Percentiles rank a stretch among this genome's conserved stretches.
These are phyloP conservation scores for Craniophora ligustri DNA, from an alignment of 2,888 invertebrate species.

Conservation along the genomic window DNA sequence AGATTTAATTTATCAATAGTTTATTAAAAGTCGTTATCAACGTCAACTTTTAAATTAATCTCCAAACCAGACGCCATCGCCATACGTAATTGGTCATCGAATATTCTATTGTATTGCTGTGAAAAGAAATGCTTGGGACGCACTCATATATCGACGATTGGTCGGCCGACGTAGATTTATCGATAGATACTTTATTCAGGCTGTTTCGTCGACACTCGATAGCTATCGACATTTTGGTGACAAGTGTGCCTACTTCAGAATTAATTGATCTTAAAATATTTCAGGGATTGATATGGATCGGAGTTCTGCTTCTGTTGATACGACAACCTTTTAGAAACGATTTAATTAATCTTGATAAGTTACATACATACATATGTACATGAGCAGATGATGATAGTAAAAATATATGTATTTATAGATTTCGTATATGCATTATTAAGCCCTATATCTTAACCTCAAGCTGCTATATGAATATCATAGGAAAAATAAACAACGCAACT, in stretches of 20 bases:
- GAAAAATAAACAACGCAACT: too few relatives aligned
- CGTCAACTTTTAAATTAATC: not conserved
- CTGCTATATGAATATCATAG: too few relatives aligned
- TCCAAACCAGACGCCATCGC: not conserved
- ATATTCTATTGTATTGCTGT: constrained; percentile 61
- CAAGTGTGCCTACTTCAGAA: constrained; percentile 19
- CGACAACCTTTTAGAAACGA: too few relatives aligned
- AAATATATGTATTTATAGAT: too few relatives aligned
- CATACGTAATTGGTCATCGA: constrained; percentile 46
- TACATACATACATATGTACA: not conserved
- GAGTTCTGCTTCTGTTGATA: too few relatives aligned
- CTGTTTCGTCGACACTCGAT: constrained; percentile 51
- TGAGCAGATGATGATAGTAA: too few relatives aligned
- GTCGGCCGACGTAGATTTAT: constrained; percentile 58
- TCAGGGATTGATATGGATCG: too few relatives aligned
- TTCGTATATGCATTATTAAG: too few relatives aligned
- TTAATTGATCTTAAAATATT: constrained; percentile 32
- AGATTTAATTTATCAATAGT: too few relatives aligned
- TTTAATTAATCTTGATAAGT: too few relatives aligned
- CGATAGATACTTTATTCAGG: constrained; percentile 54
- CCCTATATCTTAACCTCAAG: too few relatives aligned
- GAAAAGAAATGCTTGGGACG: constrained; percentile 60
- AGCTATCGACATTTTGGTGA: constrained; percentile 20
- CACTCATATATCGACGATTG: constrained; percentile 64
- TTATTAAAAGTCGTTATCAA: too few relatives aligned